Conservation (phyloP, 2,888 invertebrate genomes). For the Punctoribates punctum region DNA sequence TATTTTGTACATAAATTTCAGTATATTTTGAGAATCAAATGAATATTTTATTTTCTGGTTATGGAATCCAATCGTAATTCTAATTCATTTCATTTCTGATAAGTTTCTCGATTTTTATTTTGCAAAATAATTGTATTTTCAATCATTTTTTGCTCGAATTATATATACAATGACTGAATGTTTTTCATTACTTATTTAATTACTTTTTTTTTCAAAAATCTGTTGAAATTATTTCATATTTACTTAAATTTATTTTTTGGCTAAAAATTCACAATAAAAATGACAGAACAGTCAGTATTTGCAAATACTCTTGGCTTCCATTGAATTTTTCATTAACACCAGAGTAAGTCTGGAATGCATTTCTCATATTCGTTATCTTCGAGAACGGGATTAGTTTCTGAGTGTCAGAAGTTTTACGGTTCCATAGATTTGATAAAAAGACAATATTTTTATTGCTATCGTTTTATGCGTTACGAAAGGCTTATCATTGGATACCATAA, state of each 20-base stretch:
- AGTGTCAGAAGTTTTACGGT: no score
- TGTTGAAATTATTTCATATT: slow-evolving; percentile 9
- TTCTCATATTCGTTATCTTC: no score
- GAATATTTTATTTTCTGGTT: background rate
- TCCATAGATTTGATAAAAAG: no score
- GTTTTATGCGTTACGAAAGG: no score
- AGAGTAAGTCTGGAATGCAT: no score
- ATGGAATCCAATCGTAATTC: no score
- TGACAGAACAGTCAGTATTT: background rate
- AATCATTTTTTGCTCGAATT: background rate
- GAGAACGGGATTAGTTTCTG: no score
- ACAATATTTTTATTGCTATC: no score
- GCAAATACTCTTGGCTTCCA: background rate
- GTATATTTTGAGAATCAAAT: background rate
- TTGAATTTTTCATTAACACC: background rate
- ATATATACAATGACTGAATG: background rate
- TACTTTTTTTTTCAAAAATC: background rate
- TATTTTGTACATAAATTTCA: no score
- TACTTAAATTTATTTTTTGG: slow-evolving; percentile 1
- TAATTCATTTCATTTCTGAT: no score
- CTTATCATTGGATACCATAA: no score
- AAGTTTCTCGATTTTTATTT: background rate
- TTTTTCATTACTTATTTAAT: background rate
- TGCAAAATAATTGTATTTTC: no score
- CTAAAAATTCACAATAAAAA: background rate